Percentiles rank a stretch among this genome's conserved stretches.
Conservation (phyloP, 2,113 vertebrate genomes). For the Psilopsiagon aurifrons region DNA sequence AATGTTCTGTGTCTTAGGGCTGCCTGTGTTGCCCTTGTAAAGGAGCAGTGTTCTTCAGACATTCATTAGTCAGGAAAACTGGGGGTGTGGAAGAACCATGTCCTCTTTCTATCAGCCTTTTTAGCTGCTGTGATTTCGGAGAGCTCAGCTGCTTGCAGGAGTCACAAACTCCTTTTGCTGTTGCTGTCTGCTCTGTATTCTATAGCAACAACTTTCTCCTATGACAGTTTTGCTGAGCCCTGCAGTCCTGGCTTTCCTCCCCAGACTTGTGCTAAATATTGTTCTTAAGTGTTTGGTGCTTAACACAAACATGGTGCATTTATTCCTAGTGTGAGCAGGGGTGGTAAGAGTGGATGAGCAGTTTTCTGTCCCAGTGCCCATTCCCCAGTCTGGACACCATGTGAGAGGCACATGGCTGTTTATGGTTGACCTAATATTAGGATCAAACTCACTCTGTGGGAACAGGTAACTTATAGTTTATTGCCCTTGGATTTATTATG, state of each 20-base stretch:
- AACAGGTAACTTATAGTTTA: neutral
- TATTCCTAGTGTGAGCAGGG: neutral
- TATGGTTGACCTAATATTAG: neutral
- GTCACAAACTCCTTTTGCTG: neutral
- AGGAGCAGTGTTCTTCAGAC: neutral
- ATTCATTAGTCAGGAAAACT: neutral
- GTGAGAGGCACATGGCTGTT: neutral
- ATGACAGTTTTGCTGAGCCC: neutral
- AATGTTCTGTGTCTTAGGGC: neutral
- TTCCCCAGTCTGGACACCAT: neutral
- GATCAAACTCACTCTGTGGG: neutral
- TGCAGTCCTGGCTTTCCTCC: neutral
- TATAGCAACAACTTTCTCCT: neutral
- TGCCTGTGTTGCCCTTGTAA: neutral
- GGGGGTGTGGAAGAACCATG: neutral
- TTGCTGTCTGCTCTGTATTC: slow-evolving; percentile 2
- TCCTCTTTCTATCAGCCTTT: neutral
- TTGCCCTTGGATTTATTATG: neutral
- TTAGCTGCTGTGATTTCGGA: slow-evolving; percentile 3
- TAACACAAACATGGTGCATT: neutral
- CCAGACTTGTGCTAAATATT: neutral
- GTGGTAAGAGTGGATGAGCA: neutral
- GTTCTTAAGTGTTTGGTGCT: neutral
- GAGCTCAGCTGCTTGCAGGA: neutral
- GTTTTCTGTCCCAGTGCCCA: neutral